Evolutionary conservation across 1,140 invertebrate species (phyloP), one percentile per base, ranked within the genome.

Genomic region (Bombus vancouverensis): DNA sequence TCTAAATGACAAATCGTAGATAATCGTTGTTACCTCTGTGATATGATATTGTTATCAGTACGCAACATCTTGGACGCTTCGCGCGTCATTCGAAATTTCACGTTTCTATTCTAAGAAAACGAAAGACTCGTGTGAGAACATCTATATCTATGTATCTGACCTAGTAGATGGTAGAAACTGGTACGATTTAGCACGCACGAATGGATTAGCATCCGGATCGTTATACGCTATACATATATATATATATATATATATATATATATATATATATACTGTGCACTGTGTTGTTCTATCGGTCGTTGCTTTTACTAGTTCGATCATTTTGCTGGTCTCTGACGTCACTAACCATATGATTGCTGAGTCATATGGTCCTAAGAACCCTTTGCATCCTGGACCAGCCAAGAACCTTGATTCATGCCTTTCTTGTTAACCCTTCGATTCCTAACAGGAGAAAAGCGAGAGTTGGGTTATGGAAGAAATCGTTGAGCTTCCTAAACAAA

Each of bases 281-380:
- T 15, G 42, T 28, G n/a, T 39, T 28, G 28, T 15, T 72, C 44
- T 18, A 34, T 25, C 25, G 44, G 73, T 77, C 73, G 53, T 77
- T 83, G 44, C 73, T 83, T 73, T 74, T 66, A 68, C 25, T 44
- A 53, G 47, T 79, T 84, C 32, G 53, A 84, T 70, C n/a, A 62
- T 72, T 84, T 84, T 84, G 32, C 53, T 25, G 34, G 10, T 34
- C 47, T 62, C 25, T 71, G 75, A 84, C 75, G 75, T 84, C 62
- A 71, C 75, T 12, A 77, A 83, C 62, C 82, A 77, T 78, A 77
- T 83, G 73, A 83, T 68, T 68, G 73, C 74, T 76, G 39, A 75
- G 57, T 66, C 70, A 73, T 22, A 53, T 68, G 42, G 65, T 25
- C 65, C 78, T 80, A 47, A 25, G n/a, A 80, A 34, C 37, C 80